These are phyloP conservation scores for Harpalus rufipes DNA, from an alignment of 2,888 invertebrate species.

Conservation along the genomic window DNA sequence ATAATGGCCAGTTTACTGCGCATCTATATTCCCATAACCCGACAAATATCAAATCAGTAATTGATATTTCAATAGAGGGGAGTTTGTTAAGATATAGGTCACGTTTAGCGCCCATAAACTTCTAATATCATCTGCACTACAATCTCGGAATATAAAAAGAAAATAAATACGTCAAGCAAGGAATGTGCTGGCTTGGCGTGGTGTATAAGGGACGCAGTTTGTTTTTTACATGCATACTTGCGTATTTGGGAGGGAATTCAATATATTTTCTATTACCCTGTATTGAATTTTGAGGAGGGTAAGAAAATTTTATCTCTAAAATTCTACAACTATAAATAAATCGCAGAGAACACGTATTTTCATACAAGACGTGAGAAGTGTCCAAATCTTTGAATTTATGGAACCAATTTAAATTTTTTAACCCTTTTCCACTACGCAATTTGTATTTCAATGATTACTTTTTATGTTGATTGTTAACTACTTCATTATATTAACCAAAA, in stretches of 20 bases:
- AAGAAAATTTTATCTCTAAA: not conserved
- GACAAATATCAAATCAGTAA: not conserved
- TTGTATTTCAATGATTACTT: too few relatives aligned
- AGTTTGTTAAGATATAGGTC: not conserved
- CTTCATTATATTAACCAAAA: too few relatives aligned
- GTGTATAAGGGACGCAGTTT: not conserved
- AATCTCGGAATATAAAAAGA: constrained; percentile 28
- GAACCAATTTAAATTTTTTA: too few relatives aligned
- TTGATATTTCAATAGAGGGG: not conserved
- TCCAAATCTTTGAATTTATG: too few relatives aligned
- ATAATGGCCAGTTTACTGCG: constrained; percentile 17
- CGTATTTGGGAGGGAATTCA: not conserved
- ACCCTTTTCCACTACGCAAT: too few relatives aligned
- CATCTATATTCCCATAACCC: not conserved
- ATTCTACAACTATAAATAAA: too few relatives aligned
- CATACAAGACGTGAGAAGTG: too few relatives aligned
- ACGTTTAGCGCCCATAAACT: not conserved
- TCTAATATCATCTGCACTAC: constrained; percentile 8
- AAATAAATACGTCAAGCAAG: constrained; percentile 4
- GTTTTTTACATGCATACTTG: constrained; percentile 1
- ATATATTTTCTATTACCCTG: not conserved
- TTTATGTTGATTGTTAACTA: too few relatives aligned
- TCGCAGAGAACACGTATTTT: too few relatives aligned
- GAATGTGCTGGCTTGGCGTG: not conserved
- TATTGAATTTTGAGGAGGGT: not conserved